A percentile compares a stretch with the other conserved stretches of the same genome.
phyloP scores from a whole-genome alignment of 1,140 invertebrate genomes.

The Lethrus apterus region DNA sequence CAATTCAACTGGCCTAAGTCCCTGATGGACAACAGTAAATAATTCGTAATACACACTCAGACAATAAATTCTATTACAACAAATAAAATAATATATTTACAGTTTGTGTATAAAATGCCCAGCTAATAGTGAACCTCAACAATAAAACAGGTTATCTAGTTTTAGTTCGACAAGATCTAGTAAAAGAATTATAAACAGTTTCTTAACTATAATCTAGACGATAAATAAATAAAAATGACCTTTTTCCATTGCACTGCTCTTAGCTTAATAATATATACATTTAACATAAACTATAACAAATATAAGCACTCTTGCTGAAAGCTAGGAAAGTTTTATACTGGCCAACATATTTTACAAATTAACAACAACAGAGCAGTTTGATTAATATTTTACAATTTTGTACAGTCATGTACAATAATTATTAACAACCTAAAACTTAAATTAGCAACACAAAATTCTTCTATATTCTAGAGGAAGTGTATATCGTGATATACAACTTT shows the following conservation, averaged over 20 bases:
- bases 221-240: constrained; percentile 15
- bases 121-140: constrained; percentile 18
- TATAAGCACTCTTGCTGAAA: neutral
- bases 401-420: constrained; percentile 1
- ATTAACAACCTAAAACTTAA: constrained; percentile 3
- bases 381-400: constrained; percentile 17
- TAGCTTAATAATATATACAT: constrained; percentile 18
- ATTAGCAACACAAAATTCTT: neutral
- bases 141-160: constrained; percentile 6
- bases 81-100: constrained; percentile 21
- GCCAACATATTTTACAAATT: constrained; percentile 18
- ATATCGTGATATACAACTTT: constrained; percentile 16
- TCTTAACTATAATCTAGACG: constrained; percentile 5
- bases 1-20: constrained; percentile 29
- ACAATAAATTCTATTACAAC: constrained; percentile 9
- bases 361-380: neutral
- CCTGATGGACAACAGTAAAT: constrained; percentile 13
- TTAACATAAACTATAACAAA: constrained; percentile 11
- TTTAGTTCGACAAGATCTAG: constrained; percentile 2
- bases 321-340: constrained; percentile 19
- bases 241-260: constrained; percentile 29
- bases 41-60: neutral
- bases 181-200: constrained; percentile 11
- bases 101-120: constrained; percentile 28
- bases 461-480: neutral